Evolutionary conservation across 2,797 vertebrate species (phyloP).

Genomic region (Fistularia commersonii): DNA sequence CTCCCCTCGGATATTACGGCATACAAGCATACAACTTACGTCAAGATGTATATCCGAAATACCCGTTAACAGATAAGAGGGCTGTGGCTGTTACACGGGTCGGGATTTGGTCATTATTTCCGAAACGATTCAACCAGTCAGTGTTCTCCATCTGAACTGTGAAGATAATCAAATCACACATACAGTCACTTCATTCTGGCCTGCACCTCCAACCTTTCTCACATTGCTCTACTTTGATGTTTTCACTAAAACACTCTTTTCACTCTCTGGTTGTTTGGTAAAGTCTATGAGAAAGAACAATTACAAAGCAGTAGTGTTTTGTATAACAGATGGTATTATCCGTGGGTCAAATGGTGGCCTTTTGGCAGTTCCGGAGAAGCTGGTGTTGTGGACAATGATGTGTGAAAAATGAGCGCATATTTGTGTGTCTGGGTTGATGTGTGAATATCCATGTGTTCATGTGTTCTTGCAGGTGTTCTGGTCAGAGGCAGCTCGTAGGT

Average conservation of each 20-base stretch:
- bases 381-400: constrained; percentile 37
- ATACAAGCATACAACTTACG: no score
- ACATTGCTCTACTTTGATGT: constrained; percentile 45
- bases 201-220: no score
- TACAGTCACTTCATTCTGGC: no score
- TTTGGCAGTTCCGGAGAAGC: constrained; percentile 45
- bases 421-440: constrained; percentile 28
- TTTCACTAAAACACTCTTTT: constrained; percentile 21
- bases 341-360: constrained; percentile 41
- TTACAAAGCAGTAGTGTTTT: constrained; percentile 54
- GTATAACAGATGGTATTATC: constrained; percentile 46
- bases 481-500: constrained; percentile 58
- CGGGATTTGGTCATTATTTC: no score
- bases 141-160: no score
- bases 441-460: constrained; percentile 32
- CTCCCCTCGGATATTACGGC: no score
- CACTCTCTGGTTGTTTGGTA: constrained; percentile 47
- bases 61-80: no score
- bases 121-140: no score
- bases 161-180: no score
- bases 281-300: constrained; percentile 52
- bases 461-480: constrained; percentile 63
- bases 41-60: no score
- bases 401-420: constrained; percentile 35
- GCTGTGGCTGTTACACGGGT: no score